phyloP scores from a whole-genome alignment of 2,888 invertebrate species.

The Aleiodes alternator region DNA sequence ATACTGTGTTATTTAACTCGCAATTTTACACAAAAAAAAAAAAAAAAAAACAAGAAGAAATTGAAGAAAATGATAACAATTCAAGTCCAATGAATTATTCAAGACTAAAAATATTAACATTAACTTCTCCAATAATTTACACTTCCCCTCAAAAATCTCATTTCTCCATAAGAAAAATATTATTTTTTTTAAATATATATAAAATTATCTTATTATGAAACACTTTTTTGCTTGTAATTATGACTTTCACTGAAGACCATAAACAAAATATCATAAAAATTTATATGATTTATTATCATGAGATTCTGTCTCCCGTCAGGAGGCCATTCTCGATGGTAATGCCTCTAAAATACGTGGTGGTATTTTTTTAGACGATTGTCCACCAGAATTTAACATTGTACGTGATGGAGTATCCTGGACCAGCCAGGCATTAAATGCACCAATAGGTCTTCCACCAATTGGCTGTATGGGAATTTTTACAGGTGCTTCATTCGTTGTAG shows the following conservation, averaged over 20 bases:
- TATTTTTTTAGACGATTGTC: constrained; percentile 60
- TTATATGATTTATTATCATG: constrained; percentile 18
- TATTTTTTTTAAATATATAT: neutral
- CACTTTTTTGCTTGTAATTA: neutral
- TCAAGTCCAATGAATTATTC: no score
- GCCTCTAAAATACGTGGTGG: constrained; percentile 72
- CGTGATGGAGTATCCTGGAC: constrained; percentile 56
- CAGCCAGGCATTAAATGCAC: constrained; percentile 62
- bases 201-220: constrained; percentile 8
- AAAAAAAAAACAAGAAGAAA: neutral
- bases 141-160: no score
- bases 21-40: neutral
- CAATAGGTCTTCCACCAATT: constrained; percentile 53
- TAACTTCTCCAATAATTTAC: no score
- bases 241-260: constrained; percentile 24
- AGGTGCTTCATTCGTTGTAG: constrained; percentile 50
- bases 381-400: constrained; percentile 20
- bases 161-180: neutral
- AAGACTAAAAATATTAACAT: no score
- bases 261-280: constrained; percentile 36
- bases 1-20: neutral
- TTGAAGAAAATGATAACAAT: neutral
- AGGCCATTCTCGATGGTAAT: constrained; percentile 62
- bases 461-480: constrained; percentile 52
- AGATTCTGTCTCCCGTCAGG: constrained; percentile 46